Conservation (phyloP, 92 coral and sea anemone genomes). For the Meandrina meandrites region DNA sequence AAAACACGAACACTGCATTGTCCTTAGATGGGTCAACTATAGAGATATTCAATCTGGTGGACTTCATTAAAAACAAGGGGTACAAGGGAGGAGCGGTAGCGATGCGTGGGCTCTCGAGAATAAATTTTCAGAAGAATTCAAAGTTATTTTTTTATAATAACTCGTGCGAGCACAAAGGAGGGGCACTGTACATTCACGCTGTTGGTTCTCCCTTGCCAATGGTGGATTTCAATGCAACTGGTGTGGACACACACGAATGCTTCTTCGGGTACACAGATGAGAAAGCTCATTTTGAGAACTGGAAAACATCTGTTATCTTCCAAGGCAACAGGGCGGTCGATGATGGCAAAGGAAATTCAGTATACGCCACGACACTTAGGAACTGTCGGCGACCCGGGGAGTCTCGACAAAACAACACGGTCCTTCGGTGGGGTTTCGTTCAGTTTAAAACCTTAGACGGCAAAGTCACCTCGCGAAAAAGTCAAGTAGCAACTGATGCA, state of each 20-base stretch:
- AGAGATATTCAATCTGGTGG: constrained; percentile 53
- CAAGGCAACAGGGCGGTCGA: constrained; percentile 62
- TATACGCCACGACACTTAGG: constrained; percentile 85
- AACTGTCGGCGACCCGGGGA: constrained; percentile 78
- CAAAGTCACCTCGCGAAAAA: constrained; percentile 35
- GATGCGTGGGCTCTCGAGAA: constrained; percentile 73
- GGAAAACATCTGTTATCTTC: constrained; percentile 73
- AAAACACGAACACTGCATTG: constrained; percentile 77
- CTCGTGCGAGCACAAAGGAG: constrained; percentile 73
- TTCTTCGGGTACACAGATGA: constrained; percentile 66
- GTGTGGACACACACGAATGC: constrained; percentile 63
- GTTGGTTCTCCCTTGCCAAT: constrained; percentile 93
- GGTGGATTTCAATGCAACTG: constrained; percentile 77
- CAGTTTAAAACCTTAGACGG: constrained; percentile 48
- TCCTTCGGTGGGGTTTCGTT: constrained; percentile 73
- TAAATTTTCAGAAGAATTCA: constrained; percentile 55
- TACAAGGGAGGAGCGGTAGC: constrained; percentile 90
- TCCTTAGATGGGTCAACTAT: constrained; percentile 75
- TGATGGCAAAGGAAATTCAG: constrained; percentile 64
- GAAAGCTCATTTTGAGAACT: constrained; percentile 41
- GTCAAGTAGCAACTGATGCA: constrained; percentile 77
- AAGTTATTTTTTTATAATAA: constrained; percentile 65
- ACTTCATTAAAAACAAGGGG: constrained; percentile 70
- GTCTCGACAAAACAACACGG: constrained; percentile 57
- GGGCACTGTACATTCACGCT: constrained; percentile 82